Percentiles rank a stretch among this genome's conserved stretches.
phyloP scores from a whole-genome alignment of 2,888 invertebrate species.

The Orthosia gracilis region DNA sequence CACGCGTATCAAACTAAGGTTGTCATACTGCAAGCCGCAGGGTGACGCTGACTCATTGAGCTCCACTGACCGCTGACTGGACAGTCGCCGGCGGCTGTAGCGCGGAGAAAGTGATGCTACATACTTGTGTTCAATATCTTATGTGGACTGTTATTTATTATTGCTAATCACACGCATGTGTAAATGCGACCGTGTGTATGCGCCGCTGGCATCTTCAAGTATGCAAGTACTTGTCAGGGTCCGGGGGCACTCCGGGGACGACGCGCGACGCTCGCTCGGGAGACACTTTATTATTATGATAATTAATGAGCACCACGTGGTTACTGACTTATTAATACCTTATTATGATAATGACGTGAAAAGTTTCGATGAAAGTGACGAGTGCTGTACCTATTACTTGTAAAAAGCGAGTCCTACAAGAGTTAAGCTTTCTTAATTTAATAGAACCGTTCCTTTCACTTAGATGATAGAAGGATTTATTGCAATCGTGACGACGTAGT shows the following conservation, averaged over 20 bases:
- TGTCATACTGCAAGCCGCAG: neutral
- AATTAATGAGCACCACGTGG: neutral
- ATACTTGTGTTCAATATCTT: neutral
- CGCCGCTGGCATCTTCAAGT: too few relatives aligned
- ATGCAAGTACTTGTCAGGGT: neutral
- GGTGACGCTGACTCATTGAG: neutral
- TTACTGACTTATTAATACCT: neutral
- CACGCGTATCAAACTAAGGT: too few relatives aligned
- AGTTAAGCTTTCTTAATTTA: neutral
- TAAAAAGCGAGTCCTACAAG: too few relatives aligned
- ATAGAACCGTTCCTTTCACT: neutral
- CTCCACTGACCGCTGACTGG: neutral
- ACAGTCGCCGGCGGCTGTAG: slow-evolving; percentile 6
- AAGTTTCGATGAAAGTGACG: neutral
- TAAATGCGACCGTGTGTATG: too few relatives aligned
- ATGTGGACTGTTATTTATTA: slow-evolving; percentile 12
- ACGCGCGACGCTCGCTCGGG: neutral
- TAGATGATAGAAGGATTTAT: neutral
- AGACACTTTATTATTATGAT: neutral
- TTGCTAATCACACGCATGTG: neutral
- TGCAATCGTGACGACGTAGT: neutral
- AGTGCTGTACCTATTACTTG: neutral
- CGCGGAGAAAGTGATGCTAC: slow-evolving; percentile 3
- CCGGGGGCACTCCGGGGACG: too few relatives aligned
- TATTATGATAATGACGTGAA: neutral